A percentile compares a stretch with the other conserved stretches of the same genome.
Conservation (phyloP, 2,888 invertebrate species). For the Nomada goodeniana region DNA sequence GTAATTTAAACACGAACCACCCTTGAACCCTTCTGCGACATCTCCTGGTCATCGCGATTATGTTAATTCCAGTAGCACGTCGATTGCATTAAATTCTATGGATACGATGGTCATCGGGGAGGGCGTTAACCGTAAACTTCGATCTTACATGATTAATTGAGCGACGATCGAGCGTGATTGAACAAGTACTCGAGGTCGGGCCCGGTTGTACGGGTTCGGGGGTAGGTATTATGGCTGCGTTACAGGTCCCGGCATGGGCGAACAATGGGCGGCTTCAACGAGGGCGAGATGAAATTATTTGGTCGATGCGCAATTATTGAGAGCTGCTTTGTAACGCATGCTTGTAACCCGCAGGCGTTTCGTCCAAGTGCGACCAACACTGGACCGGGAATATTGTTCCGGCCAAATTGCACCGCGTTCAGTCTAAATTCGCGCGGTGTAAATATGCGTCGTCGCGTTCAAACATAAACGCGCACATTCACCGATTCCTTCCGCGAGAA, state of each 20-base stretch:
- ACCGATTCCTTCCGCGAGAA: not conserved
- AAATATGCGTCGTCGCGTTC: not conserved
- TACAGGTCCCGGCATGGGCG: constrained; percentile 33
- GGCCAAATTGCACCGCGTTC: constrained; percentile 58
- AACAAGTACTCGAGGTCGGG: constrained; percentile 54
- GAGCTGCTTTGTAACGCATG: constrained; percentile 69
- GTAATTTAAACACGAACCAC: too few relatives aligned
- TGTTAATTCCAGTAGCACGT: not conserved
- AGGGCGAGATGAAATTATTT: constrained; percentile 69
- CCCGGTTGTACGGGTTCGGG: constrained; percentile 8
- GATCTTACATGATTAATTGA: constrained; percentile 70
- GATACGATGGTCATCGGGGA: constrained; percentile 5
- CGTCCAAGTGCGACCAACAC: constrained; percentile 45
- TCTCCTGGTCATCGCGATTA: not conserved
- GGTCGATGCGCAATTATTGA: constrained; percentile 73
- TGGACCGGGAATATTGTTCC: constrained; percentile 56
- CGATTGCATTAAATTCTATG: not conserved
- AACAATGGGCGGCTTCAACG: constrained; percentile 59
- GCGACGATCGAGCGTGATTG: constrained; percentile 61
- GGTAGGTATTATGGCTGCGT: constrained; percentile 44
- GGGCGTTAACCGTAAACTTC: constrained; percentile 36
- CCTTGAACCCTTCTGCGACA: not conserved
- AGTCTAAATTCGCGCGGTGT: constrained; percentile 33
- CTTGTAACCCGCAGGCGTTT: constrained; percentile 64
- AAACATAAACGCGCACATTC: not conserved